Base-by-base conservation (phyloP, 2,797 vertebrate species). In the Xiphorhynchus erythropygius region DNA sequence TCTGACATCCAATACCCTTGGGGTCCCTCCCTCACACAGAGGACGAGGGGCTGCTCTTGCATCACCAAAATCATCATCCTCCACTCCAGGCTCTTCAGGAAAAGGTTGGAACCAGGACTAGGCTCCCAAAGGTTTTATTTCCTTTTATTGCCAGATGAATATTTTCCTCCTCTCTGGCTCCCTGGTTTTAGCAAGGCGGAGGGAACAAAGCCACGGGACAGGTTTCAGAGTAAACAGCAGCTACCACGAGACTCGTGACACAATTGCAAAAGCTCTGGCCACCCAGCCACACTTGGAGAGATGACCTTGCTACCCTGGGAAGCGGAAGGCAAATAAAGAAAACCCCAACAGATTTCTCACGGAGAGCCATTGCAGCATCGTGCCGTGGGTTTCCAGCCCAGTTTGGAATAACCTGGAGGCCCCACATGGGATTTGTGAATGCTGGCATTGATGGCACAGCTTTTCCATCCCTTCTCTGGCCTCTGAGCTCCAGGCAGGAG, bases 171-270 rank as follows among this genome's bases (percentile, higher is more conserved):
- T 41, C 74, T 37, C 57, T 1, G 53, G 52, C 60, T 91, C 70
- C 78, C 41, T 18, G 62, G 35, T 37, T 84, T 52, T 1, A 47
- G 70, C 77, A n/a, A 71, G 47, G 24, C 3, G 3, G 41, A 64
- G 60, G 1, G 71, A 94, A 74, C 84, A 83, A 94, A 91, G 93
- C 84, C 89, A 64, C 73, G 41, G 12, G 3, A 88, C 93, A 76
- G 93, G 90, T 90, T 94, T 96, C 88, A 96, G 86, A 84, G 92
- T 47, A 88, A 95, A 93, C 90, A 91, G 23, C 3, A 28, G 62
- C 79, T 78, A 17, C 90, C 79, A 47, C 0, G 3, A 84, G 77
- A 13, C 63, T 90, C 52, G 39, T 49, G 91, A 86, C 75, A 94
- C 83, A 56, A 32, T 9, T 69, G 59, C 84, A 71, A 69, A 50